Evolutionary conservation across 2,113 vertebrate genomes (phyloP).

Genomic region (Glaucidium brasilianum): DNA sequence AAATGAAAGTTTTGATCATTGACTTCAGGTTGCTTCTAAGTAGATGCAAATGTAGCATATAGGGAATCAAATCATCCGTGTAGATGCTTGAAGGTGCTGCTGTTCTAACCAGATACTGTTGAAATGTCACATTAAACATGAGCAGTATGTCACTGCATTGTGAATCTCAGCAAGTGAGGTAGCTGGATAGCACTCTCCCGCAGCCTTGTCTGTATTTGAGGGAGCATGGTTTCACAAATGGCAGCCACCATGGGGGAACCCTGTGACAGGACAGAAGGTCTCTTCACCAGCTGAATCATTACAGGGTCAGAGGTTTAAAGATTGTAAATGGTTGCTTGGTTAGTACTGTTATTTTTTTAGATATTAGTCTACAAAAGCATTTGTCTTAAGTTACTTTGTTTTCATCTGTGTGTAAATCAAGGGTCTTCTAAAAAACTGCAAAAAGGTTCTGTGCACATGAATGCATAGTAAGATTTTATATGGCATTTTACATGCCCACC

Average conservation of each 20-base stretch:
- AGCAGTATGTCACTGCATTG: background rate
- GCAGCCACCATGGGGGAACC: rapidly evolving
- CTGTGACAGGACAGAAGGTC: background rate
- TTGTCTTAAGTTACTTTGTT: background rate
- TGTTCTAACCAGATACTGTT: rapidly evolving
- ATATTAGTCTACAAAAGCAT: background rate
- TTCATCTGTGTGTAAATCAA: background rate
- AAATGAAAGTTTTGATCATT: background rate
- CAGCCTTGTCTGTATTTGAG: rapidly evolving
- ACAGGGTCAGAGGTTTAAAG: background rate
- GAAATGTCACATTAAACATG: background rate
- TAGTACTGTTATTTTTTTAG: background rate
- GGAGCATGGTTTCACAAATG: background rate
- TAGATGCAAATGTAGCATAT: background rate
- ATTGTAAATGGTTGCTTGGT: background rate
- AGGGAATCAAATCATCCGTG: background rate
- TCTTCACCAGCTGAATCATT: background rate
- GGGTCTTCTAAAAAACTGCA: background rate
- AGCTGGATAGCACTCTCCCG: no score
- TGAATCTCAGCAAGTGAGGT: rapidly evolving
- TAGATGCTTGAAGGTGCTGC: background rate
- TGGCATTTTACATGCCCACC: background rate
- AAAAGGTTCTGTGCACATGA: background rate
- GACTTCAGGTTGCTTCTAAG: background rate
- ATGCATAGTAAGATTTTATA: background rate